Percentiles rank a stretch among this genome's conserved stretches.
phyloP scores from a whole-genome alignment of 2,888 invertebrate species.

The Hirtodrosophila alboralis region DNA sequence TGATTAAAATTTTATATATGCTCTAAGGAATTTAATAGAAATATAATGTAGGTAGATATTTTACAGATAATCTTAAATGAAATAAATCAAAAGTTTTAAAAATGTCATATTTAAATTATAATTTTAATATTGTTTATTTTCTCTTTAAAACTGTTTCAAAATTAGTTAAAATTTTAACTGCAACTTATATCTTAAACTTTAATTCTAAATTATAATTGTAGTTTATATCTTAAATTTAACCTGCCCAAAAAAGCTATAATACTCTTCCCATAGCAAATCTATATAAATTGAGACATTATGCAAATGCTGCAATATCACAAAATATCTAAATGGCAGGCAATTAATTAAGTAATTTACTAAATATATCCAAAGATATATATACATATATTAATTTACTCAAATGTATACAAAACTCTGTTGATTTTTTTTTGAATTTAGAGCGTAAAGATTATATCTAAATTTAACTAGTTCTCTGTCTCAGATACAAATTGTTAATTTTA shows the following conservation, averaged over 20 bases:
- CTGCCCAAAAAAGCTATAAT: neutral
- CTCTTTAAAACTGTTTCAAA: no score
- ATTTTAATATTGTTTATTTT: no score
- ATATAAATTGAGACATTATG: constrained; percentile 26
- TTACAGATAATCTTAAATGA: no score
- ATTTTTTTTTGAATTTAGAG: constrained; percentile 15
- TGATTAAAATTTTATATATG: no score
- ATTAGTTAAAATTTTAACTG: no score
- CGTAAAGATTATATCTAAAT: neutral
- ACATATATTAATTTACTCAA: constrained; percentile 2
- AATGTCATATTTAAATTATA: no score
- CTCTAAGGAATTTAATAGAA: no score
- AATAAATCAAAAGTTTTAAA: no score
- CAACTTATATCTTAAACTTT: no score
- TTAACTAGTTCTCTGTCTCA: constrained; percentile 6
- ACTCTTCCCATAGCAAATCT: neutral
- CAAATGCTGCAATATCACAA: constrained; percentile 18
- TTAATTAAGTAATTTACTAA: constrained; percentile 4
- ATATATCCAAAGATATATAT: neutral
- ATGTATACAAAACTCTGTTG: constrained; percentile 12
- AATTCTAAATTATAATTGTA: no score
- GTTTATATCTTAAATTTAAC: no score
- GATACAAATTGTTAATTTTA: constrained; percentile 24
- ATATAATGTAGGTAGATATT: no score
- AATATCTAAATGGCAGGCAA: constrained; percentile 1